Percentiles rank a stretch among this genome's conserved stretches.
Evolutionary conservation across 2,888 invertebrate species (phyloP).

Genomic region (Acronicta aceris): DNA sequence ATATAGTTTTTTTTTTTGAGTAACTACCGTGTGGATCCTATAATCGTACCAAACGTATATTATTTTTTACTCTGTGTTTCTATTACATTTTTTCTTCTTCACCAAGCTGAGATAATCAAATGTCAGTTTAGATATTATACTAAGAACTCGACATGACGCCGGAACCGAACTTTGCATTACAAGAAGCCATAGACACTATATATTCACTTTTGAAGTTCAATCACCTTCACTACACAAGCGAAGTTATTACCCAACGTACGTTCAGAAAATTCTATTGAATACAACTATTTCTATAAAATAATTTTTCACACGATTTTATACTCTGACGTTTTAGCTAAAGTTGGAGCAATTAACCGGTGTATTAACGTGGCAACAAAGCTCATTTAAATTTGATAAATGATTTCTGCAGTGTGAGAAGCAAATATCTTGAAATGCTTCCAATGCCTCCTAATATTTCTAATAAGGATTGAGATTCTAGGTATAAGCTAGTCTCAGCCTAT

Average conservation of each 20-base stretch:
- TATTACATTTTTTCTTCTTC: background rate
- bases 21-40: background rate
- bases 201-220: slow-evolving; percentile 31
- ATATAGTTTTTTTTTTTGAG: background rate
- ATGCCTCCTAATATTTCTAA: background rate
- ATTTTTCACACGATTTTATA: slow-evolving; percentile 30
- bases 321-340: slow-evolving; percentile 13
- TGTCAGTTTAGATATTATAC: slow-evolving; percentile 2
- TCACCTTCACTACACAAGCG: slow-evolving; percentile 24
- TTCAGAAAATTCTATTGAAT: slow-evolving; percentile 38
- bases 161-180: slow-evolving; percentile 7
- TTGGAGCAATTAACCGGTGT: slow-evolving; percentile 19
- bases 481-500: background rate
- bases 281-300: slow-evolving; percentile 24
- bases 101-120: background rate
- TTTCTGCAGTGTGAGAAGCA: background rate
- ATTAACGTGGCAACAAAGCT: background rate
- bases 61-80: no score
- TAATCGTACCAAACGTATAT: background rate
- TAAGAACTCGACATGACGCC: background rate
- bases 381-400: background rate
- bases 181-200: slow-evolving; percentile 7
- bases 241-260: slow-evolving; percentile 8
- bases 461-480: background rate
- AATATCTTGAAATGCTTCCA: no score